These are phyloP conservation scores for Emmelina monodactyla DNA, from an alignment of 2,888 invertebrate genomes.

Conservation along the genomic window DNA sequence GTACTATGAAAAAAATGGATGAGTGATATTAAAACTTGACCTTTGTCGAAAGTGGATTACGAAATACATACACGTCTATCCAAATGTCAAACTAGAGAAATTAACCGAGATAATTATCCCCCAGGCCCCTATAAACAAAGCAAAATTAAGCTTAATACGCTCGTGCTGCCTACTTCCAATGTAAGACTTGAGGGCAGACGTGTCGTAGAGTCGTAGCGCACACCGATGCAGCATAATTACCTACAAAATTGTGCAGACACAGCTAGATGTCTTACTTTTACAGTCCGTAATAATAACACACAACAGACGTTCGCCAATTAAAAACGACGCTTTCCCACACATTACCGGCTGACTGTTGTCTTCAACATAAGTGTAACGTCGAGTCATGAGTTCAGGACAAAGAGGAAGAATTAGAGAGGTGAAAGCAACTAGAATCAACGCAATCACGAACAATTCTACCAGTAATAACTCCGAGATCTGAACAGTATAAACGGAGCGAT, in stretches of 20 bases:
- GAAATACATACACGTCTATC: no score
- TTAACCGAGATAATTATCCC: no score
- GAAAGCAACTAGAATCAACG: slow-evolving; percentile 33
- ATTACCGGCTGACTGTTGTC: slow-evolving; percentile 37
- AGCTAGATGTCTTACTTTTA: slow-evolving; percentile 60
- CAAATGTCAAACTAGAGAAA: no score
- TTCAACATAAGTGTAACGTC: slow-evolving; percentile 24
- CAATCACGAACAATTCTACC: slow-evolving; percentile 33
- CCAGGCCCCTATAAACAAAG: no score
- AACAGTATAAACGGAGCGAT: slow-evolving; percentile 26
- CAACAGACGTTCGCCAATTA: slow-evolving; percentile 42
- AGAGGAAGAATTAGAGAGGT: slow-evolving; percentile 35
- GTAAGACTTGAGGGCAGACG: slow-evolving; percentile 41
- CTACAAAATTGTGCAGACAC: slow-evolving; percentile 55
- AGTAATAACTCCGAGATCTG: slow-evolving; percentile 33
- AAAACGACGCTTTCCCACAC: slow-evolving; percentile 55
- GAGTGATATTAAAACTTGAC: no score
- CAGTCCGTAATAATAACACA: slow-evolving; percentile 50
- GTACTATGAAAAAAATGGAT: no score
- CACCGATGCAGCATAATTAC: slow-evolving; percentile 51
- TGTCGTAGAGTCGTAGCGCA: slow-evolving; percentile 37
- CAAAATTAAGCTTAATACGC: slow-evolving; percentile 14
- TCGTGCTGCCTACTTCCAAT: slow-evolving; percentile 39
- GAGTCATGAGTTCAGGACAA: slow-evolving; percentile 26
- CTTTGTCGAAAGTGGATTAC: no score